phyloP scores from a whole-genome alignment of 1,140 invertebrate species.

The Magallana gigas region DNA sequence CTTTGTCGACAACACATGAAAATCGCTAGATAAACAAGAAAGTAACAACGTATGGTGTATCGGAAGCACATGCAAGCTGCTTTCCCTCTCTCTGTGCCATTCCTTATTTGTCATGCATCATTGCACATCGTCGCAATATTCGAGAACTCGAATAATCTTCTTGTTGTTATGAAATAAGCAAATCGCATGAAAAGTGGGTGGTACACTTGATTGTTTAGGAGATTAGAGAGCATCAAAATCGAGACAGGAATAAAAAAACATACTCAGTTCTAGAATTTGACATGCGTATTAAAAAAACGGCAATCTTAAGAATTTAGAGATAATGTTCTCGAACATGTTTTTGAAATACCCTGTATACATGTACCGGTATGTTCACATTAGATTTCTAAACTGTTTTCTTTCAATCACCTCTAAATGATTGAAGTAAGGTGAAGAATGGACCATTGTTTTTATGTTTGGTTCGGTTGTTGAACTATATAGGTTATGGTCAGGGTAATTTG shows the following conservation, averaged over 20 bases:
- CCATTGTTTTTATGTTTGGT: too few relatives aligned
- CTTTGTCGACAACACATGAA: constrained; percentile 18
- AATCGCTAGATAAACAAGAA: neutral
- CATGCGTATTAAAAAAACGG: too few relatives aligned
- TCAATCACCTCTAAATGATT: too few relatives aligned
- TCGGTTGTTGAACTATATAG: too few relatives aligned
- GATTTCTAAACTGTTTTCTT: too few relatives aligned
- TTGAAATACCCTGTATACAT: neutral
- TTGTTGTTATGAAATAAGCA: neutral
- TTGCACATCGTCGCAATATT: neutral
- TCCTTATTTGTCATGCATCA: constrained; percentile 33
- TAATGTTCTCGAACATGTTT: neutral
- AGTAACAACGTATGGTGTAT: neutral
- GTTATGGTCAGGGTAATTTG: too few relatives aligned
- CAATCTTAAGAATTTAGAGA: neutral
- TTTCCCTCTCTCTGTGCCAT: neutral
- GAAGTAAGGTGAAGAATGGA: too few relatives aligned
- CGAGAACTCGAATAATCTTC: neutral
- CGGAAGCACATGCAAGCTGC: constrained; percentile 8
- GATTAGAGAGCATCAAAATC: neutral
- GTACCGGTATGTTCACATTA: too few relatives aligned
- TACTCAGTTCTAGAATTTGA: neutral
- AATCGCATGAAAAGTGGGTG: neutral
- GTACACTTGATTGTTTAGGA: neutral
- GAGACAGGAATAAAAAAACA: neutral